These are phyloP conservation scores for Lagopus muta DNA, from an alignment of 2,113 vertebrate species.

Conservation along the genomic window DNA sequence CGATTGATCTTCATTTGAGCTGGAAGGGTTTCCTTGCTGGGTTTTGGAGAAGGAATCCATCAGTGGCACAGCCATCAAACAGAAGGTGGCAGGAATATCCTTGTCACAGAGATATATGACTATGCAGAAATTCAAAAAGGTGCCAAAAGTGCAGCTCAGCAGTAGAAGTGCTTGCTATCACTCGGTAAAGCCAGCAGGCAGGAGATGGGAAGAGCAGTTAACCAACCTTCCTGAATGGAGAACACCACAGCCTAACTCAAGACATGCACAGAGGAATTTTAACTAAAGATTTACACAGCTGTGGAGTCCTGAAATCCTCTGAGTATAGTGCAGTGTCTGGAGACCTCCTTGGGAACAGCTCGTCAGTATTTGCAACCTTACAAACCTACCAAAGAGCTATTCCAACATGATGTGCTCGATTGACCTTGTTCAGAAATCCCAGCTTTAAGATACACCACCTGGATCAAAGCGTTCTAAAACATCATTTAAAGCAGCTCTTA, in stretches of 20 bases:
- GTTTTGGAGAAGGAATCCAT: constrained; percentile 23
- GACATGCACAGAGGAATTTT: constrained; percentile 45
- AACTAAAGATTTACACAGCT: constrained; percentile 66
- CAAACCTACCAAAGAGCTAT: constrained; percentile 46
- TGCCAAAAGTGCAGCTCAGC: constrained; percentile 36
- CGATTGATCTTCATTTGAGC: constrained; percentile 71
- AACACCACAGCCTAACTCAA: not conserved
- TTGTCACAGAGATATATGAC: constrained; percentile 52
- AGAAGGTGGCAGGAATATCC: constrained; percentile 70
- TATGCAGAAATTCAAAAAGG: constrained; percentile 55
- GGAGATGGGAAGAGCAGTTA: not conserved
- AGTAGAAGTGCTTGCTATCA: constrained; percentile 59
- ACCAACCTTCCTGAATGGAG: not conserved
- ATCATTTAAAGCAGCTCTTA: not conserved
- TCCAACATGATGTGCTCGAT: not conserved
- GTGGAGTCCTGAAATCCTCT: constrained; percentile 68
- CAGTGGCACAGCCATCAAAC: constrained; percentile 63
- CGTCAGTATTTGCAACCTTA: not conserved
- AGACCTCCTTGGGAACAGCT: constrained; percentile 20
- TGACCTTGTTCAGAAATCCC: not conserved
- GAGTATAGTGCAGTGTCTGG: constrained; percentile 52
- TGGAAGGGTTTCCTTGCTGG: constrained; percentile 66
- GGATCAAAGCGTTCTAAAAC: not conserved
- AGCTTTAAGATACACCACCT: not conserved
- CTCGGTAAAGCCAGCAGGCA: constrained; percentile 39